Conservation (phyloP, 2,113 vertebrate genomes). For the Chunga burmeisteri region DNA sequence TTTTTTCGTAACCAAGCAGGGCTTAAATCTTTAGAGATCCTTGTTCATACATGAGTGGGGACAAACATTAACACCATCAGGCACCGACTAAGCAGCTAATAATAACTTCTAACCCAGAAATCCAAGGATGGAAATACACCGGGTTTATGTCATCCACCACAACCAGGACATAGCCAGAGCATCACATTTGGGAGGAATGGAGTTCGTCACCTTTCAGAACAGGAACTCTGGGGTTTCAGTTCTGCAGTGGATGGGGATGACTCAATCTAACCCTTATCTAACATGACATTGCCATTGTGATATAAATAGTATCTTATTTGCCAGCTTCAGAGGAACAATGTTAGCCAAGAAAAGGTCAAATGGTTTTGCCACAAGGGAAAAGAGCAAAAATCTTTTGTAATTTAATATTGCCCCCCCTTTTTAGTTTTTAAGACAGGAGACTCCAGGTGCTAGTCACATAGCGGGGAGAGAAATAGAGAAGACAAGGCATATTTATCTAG, state of each 20-base stretch:
- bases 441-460: background rate
- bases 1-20: background rate
- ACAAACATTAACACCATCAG: background rate
- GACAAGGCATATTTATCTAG: background rate
- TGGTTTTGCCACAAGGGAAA: conserved; percentile 18
- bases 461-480: background rate
- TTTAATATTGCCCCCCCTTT: background rate
- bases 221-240: background rate
- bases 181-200: background rate
- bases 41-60: background rate
- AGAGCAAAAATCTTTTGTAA: conserved; percentile 14
- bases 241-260: background rate
- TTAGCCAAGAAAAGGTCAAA: conserved; percentile 57
- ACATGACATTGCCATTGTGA: conserved; percentile 1
- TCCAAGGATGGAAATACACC: background rate
- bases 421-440: background rate
- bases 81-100: background rate
- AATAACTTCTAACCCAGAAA: background rate
- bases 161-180: background rate
- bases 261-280: conserved; percentile 15
- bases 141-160: background rate
- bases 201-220: background rate
- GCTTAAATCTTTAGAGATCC: background rate
- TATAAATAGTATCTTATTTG: conserved; percentile 60
- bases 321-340: conserved; percentile 33